Evolutionary conservation across 2,888 invertebrate genomes (phyloP), one percentile per base, ranked within the genome.

Genomic region (Thysanoteuthis rhombus): DNA sequence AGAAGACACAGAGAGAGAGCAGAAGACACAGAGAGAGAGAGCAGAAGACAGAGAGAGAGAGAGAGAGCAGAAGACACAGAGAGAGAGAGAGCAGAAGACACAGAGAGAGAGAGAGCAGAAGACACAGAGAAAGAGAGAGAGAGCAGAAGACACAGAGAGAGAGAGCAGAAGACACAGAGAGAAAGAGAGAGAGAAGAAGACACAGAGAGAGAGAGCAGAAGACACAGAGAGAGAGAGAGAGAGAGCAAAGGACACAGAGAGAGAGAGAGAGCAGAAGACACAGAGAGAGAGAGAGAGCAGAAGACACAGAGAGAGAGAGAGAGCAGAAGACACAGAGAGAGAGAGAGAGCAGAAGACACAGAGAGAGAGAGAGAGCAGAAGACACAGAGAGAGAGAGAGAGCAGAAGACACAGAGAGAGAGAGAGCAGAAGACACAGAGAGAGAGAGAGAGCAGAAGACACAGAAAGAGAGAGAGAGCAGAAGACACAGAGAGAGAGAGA

Each of bases 101-200:
- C 0, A 58, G 28, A 6, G 25, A 1, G 25, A 28, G 28, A 58
- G 25, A 58, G 58, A 58, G 28, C 8, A 25, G 58, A 58, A 58
- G 5, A 0, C 3, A 42, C 6, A 58, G 28, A 58, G 22, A 58
- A 58, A 58, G 1, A 58, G 28, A 58, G 28, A 25, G 1, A 58
- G 0, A 1, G 25, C 1, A n/a, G n/a, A n/a, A n/a, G n/a, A n/a
- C n/a, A n/a, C n/a, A 8, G 42, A 12, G 5, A 12, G 12, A 42
- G 45, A 45, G 1, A n/a, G n/a, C n/a, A n/a, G n/a, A n/a, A n/a
- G n/a, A n/a, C n/a, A n/a, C n/a, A n/a, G n/a, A n/a, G n/a, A 45
- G 28, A 8, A 8, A 32, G 25, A 58, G 32, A 58, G 4, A 28
- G 8, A 58, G 8, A 25, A 4, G n/a, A n/a, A n/a, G n/a, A n/a